Base-by-base conservation (phyloP, 2,113 vertebrate genomes). In the Periophthalmodon schlosseri region DNA sequence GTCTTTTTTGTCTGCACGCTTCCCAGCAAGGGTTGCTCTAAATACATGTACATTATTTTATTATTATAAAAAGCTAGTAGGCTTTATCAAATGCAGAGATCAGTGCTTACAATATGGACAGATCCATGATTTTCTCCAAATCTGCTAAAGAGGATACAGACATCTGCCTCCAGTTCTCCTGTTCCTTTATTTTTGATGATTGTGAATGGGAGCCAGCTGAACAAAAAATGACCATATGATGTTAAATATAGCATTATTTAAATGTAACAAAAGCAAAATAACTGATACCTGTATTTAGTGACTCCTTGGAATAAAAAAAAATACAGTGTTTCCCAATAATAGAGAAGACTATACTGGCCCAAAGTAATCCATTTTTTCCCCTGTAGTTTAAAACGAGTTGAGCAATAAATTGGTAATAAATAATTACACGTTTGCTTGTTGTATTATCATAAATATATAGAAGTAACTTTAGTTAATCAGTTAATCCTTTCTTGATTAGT, bases 41-140 rank as follows among this genome's bases (percentile, higher is more conserved):
- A 60, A 23, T 78, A 83, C 1, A 80, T 3, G 24, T 4, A 44
- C 52, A 16, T 28, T 0, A 75, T 8, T 0, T n/a, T 14, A 39
- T 11, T 12, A 12, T 44, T n/a, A 2, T 58, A 44, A 67, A 9
- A 9, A 8, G 7, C n/a, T 57, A 21, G 2, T 11, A 56, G 21
- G 28, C 4, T 13, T 28, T 28, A 2, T 23, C 67, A 50, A 2
- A 6, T 39, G 16, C 28, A 28, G 28, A 57, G 36, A 21, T 39
- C 10, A 6, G 24, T 15, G 87, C 94, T 92, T 72, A 94, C 94
- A 94, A 76, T 73, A 93, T 56, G 34, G 93, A 88, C 50, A 92
- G 14, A 39, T 88, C 82, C 52, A 94, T 73, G 12, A 92, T 82
- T 77, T 87, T 90, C 73, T 92, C 91, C 73, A 94, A 57, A 46